Percentiles rank a stretch among this genome's conserved stretches.
These are phyloP conservation scores for Bradypodion ventrale DNA, from an alignment of 2,797 vertebrate species.

Conservation along the genomic window DNA sequence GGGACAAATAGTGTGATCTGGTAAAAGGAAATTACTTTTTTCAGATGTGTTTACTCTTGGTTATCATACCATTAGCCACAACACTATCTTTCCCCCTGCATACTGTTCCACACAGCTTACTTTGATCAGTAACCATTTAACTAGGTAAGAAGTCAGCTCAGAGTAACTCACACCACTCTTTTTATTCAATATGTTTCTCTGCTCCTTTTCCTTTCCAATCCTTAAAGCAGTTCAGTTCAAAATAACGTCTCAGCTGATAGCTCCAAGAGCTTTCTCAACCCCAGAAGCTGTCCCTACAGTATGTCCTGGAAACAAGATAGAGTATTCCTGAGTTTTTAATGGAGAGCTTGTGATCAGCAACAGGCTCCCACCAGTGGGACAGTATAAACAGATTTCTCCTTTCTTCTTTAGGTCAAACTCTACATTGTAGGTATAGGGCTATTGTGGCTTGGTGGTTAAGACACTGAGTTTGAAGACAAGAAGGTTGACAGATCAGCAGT, in stretches of 20 bases:
- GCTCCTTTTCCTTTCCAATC: neutral
- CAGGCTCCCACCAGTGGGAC: neutral
- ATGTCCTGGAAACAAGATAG: neutral
- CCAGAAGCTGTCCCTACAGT: neutral
- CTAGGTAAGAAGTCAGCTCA: neutral
- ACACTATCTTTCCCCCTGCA: neutral
- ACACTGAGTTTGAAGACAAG: too few species aligned
- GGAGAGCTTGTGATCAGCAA: neutral
- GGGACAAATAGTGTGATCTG: neutral
- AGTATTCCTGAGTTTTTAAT: neutral
- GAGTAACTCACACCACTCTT: too few species aligned
- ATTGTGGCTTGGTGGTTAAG: too few species aligned
- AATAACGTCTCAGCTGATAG: neutral
- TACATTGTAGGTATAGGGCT: too few species aligned
- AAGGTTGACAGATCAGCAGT: too few species aligned
- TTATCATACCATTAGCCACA: neutral
- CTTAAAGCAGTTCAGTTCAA: neutral
- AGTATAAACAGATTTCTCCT: neutral
- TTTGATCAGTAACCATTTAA: neutral
- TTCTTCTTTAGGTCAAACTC: too few species aligned
- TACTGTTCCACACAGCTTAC: neutral
- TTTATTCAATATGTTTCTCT: neutral
- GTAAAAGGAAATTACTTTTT: neutral
- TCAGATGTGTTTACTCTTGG: neutral
- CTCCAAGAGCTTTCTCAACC: neutral